A percentile compares a stretch with the other conserved stretches of the same genome.
phyloP scores from a whole-genome alignment of 2,797 vertebrate species.

The Peromyscus melanophrys region DNA sequence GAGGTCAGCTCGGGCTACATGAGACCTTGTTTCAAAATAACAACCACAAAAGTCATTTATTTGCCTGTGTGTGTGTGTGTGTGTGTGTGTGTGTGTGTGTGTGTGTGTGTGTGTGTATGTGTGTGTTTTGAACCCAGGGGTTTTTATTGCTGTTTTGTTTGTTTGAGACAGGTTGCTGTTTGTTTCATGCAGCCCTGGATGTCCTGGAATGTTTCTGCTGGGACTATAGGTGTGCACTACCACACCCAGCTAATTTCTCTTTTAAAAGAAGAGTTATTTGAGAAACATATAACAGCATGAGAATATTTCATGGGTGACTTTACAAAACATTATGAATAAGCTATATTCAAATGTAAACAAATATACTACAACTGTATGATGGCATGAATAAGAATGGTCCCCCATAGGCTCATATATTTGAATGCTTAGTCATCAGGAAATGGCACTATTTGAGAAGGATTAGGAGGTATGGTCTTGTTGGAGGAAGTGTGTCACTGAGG shows the following conservation, averaged over 20 bases:
- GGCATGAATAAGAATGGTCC: not conserved
- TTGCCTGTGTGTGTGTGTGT: too few species aligned
- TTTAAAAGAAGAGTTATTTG: not conserved
- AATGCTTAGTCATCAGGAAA: not conserved
- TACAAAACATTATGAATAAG: not conserved
- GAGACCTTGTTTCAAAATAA: not conserved
- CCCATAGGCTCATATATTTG: not conserved
- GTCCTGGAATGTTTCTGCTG: not conserved
- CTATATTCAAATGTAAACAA: not conserved
- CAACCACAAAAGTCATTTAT: not conserved
- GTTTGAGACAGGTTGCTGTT: not conserved
- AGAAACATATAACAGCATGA: not conserved
- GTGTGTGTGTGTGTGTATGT: too few species aligned
- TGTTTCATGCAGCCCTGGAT: not conserved
- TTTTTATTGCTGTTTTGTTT: not conserved
- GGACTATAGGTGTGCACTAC: not conserved
- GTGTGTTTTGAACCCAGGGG: not conserved
- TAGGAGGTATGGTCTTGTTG: not conserved
- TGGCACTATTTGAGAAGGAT: not conserved
- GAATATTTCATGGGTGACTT: not conserved
- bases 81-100: too few species aligned
- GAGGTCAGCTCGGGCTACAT: not conserved
- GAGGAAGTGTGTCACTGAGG: not conserved
- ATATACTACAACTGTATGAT: not conserved
- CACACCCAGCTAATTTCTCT: not conserved